Evolutionary conservation across 2,888 invertebrate genomes (phyloP), one percentile per base, ranked within the genome.

Genomic region (Sinelater perroti): DNA sequence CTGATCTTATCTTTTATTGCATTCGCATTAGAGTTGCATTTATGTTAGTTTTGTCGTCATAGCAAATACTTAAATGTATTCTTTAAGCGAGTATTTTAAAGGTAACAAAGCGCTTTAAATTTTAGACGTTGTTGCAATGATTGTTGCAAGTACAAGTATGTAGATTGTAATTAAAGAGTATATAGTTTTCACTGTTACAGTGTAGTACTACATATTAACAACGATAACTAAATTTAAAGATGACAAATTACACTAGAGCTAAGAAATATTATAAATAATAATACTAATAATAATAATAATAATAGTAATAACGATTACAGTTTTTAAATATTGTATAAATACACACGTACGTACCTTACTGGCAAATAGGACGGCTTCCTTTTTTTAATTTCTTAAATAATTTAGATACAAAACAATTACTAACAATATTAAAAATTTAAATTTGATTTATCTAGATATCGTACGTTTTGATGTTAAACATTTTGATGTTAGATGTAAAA

Each of bases 71-170:
- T 52, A 44, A 44, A 44, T 52, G 52, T 52, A 44, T 52, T 52
- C 33, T 44, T 50, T 50, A 24, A 36, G 21, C n/a, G 28, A 35
- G 47, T 49, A 42, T 40, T 42, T 47, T 47, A 42, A 49, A 50
- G 56, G 56, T 56, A 56, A 56, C 56, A 56, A 56, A 56, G 35
- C 50, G 56, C 56, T 56, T 56, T 56, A 56, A 56, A 50, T 35
- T 35, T 40, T 40, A 40, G 40, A 20, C 21, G 38, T 38, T 38
- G 38, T 38, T 40, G 40, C 40, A 56, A 26, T 38, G 33, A 21
- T 24, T 52, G 33, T 44, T 52, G 52, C 44, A 33, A 35, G 21
- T 52, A 42, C 42, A 44, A 24, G 24, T 18, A 51, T 16, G 14
- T 30, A 21, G 20, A 4, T 40, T 4, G 8, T 3, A 30, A 35